Evolutionary conservation across 2,888 invertebrate genomes (phyloP).

Genomic region (Temnothorax unifasciatus): DNA sequence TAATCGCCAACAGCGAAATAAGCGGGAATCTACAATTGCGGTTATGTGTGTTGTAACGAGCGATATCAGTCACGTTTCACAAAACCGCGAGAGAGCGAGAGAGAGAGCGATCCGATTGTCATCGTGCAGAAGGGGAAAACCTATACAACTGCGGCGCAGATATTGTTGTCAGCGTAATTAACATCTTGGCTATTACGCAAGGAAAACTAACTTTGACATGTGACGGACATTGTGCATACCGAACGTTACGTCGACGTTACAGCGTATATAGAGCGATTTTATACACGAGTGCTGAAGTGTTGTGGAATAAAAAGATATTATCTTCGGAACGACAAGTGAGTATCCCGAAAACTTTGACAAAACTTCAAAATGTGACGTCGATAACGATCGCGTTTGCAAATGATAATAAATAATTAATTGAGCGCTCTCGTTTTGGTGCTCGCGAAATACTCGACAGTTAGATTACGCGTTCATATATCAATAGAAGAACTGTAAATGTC

Average conservation of each 20-base stretch:
- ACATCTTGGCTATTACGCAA: conserved; percentile 52
- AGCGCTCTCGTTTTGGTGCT: too few species aligned
- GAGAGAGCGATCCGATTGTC: conserved; percentile 10
- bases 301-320: not conserved
- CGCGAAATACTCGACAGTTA: not conserved
- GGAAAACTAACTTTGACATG: conserved; percentile 48
- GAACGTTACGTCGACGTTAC: conserved; percentile 6
- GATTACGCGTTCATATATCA: not conserved
- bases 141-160: not conserved
- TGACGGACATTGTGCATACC: conserved; percentile 4
- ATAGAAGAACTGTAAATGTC: not conserved
- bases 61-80: conserved; percentile 37
- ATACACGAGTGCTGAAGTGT: not conserved
- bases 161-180: conserved; percentile 52
- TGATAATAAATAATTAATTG: not conserved
- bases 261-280: not conserved
- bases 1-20: conserved; percentile 10
- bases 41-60: conserved; percentile 33
- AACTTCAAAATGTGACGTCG: not conserved
- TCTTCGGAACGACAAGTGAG: not conserved
- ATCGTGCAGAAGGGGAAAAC: not conserved
- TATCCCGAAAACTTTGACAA: not conserved
- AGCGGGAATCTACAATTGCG: conserved; percentile 8
- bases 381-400: not conserved
- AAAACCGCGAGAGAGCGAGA: conserved; percentile 11